Conservation (phyloP, 2,888 invertebrate species). For the Cheilosia vernalis region DNA sequence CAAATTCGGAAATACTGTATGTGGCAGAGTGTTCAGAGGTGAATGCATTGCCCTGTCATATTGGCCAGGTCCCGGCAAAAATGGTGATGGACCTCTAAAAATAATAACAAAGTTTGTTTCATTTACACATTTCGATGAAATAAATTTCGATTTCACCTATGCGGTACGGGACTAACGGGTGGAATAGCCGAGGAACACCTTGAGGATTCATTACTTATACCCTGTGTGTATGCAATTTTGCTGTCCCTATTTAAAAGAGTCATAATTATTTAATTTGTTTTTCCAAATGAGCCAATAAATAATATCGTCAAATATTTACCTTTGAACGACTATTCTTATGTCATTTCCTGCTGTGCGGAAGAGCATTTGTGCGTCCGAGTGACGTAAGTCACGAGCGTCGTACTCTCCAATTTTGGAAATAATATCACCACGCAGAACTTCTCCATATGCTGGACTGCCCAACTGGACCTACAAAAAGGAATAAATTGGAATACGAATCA, state of each 20-base stretch:
- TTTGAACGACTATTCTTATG: slow-evolving; percentile 92
- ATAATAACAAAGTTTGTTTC: not conserved
- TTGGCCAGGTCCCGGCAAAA: slow-evolving; percentile 84
- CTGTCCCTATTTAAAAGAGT: slow-evolving; percentile 79
- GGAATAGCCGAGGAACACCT: slow-evolving; percentile 83
- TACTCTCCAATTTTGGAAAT: slow-evolving; percentile 95
- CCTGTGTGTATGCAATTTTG: slow-evolving; percentile 83
- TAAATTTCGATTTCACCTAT: slow-evolving; percentile 33
- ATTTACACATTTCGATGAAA: not conserved
- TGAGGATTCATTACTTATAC: slow-evolving; percentile 84
- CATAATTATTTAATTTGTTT: not conserved
- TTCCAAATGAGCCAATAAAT: not conserved
- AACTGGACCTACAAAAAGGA: slow-evolving; percentile 88
- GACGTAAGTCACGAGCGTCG: slow-evolving; percentile 93
- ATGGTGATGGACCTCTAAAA: slow-evolving; percentile 84
- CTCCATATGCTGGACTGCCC: slow-evolving; percentile 93
- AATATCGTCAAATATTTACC: slow-evolving; percentile 84
- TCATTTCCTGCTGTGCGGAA: slow-evolving; percentile 92
- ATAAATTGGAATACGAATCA: not conserved
- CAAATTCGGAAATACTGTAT: slow-evolving; percentile 85
- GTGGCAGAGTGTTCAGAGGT: slow-evolving; percentile 83
- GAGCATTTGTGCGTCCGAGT: slow-evolving; percentile 95
- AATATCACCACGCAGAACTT: slow-evolving; percentile 94
- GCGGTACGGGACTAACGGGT: slow-evolving; percentile 77
- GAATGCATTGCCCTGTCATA: slow-evolving; percentile 81